These are phyloP conservation scores for Pegoplata infirma DNA, from an alignment of 2,888 invertebrate species.

Conservation along the genomic window DNA sequence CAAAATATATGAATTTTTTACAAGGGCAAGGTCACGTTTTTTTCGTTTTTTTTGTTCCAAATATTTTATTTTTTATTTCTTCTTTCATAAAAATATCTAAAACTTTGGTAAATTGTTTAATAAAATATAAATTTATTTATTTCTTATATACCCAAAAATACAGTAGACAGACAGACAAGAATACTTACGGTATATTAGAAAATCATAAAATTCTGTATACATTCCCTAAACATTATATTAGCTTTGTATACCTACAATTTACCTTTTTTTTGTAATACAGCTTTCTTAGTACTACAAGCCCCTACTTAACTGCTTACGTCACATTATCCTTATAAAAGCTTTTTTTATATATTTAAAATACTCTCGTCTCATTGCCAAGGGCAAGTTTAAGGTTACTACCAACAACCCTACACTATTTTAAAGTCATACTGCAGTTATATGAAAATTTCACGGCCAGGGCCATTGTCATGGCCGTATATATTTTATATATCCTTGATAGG, in stretches of 20 bases:
- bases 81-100: constrained; percentile 9
- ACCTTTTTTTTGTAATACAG: constrained; percentile 36
- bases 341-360: constrained; percentile 12
- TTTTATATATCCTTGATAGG: constrained; percentile 49
- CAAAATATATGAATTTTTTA: not conserved
- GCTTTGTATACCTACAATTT: not conserved
- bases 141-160: not conserved
- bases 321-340: constrained; percentile 44
- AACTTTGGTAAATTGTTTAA: not conserved
- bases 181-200: constrained; percentile 37
- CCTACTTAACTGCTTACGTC: constrained; percentile 40
- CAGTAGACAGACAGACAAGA: not conserved
- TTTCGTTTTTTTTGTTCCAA: no score
- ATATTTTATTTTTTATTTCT: not conserved
- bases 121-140: not conserved
- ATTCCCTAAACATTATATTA: not conserved
- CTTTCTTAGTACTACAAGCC: constrained; percentile 38
- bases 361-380: constrained; percentile 53
- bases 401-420: not conserved
- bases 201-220: constrained; percentile 18
- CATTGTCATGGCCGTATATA: constrained; percentile 72
- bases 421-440: not conserved
- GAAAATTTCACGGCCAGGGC: constrained; percentile 62
- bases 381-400: constrained; percentile 61
- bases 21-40: constrained; percentile 72